Conservation (phyloP, 2,113 vertebrate genomes). For the Donacobius atricapilla region DNA sequence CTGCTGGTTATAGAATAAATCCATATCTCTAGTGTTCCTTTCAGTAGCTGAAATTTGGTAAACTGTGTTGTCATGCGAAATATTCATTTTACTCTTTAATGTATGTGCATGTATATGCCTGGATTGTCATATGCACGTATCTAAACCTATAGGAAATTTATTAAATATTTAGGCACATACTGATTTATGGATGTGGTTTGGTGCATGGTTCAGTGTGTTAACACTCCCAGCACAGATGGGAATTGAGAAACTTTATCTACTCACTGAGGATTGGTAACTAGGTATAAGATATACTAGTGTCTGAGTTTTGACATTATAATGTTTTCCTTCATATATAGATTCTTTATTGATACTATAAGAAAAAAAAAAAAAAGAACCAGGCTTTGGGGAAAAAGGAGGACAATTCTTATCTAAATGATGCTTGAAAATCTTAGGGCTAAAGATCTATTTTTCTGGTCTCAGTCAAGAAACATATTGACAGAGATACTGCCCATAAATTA, state of each 20-base stretch:
- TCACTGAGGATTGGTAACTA: not conserved
- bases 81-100: not conserved
- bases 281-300: not conserved
- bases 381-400: too few relatives aligned
- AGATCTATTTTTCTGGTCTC: not conserved
- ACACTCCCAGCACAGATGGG: not conserved
- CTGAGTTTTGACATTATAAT: not conserved
- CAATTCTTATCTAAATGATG: not conserved
- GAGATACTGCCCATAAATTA: not conserved
- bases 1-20: not conserved
- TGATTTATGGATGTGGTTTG: not conserved
- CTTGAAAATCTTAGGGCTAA: not conserved
- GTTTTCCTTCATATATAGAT: not conserved
- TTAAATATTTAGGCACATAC: not conserved
- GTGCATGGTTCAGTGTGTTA: not conserved
- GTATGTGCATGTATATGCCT: not conserved
- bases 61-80: not conserved
- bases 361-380: too few relatives aligned
- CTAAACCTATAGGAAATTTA: not conserved
- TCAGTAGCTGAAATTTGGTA: not conserved
- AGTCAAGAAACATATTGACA: not conserved
- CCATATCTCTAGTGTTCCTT: not conserved
- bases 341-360: not conserved
- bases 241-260: not conserved
- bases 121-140: not conserved